These are phyloP conservation scores for Synanthedon myopaeformis DNA, from an alignment of 2,888 invertebrate species.

Conservation along the genomic window DNA sequence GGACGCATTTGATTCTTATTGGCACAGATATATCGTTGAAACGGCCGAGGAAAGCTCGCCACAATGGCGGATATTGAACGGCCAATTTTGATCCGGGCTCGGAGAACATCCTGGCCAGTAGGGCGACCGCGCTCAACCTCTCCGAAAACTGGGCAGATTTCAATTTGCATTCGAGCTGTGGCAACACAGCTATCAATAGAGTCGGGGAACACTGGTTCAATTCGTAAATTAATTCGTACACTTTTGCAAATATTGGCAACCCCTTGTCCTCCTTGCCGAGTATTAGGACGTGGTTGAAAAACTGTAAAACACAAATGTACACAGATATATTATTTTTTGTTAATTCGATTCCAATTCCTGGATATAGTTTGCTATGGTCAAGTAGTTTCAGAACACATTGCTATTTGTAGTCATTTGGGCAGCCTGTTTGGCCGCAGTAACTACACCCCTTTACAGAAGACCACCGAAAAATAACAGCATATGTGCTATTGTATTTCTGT, in stretches of 20 bases:
- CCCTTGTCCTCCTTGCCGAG: constrained; percentile 90
- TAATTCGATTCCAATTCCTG: background rate
- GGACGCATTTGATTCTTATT: constrained; percentile 95
- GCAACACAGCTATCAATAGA: constrained; percentile 87
- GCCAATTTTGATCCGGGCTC: constrained; percentile 93
- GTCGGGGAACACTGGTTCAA: constrained; percentile 92
- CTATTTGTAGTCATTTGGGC: too few species aligned
- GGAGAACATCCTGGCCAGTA: constrained; percentile 96
- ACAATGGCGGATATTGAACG: constrained; percentile 85
- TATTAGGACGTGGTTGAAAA: constrained; percentile 95
- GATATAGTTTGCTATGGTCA: background rate
- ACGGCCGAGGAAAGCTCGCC: constrained; percentile 91
- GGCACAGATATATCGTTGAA: constrained; percentile 96
- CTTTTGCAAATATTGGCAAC: constrained; percentile 82
- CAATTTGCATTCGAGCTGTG: constrained; percentile 94
- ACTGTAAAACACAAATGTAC: constrained; percentile 66
- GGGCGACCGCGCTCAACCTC: constrained; percentile 85
- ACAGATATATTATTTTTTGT: background rate
- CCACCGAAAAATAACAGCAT: too few species aligned
- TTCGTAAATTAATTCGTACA: constrained; percentile 97
- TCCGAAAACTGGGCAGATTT: constrained; percentile 93
- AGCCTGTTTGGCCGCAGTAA: too few species aligned
- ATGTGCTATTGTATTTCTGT: too few species aligned
- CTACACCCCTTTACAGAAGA: too few species aligned
- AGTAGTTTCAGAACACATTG: background rate